Conservation (phyloP, 2,113 vertebrate species). For the Bos taurus region DNA sequence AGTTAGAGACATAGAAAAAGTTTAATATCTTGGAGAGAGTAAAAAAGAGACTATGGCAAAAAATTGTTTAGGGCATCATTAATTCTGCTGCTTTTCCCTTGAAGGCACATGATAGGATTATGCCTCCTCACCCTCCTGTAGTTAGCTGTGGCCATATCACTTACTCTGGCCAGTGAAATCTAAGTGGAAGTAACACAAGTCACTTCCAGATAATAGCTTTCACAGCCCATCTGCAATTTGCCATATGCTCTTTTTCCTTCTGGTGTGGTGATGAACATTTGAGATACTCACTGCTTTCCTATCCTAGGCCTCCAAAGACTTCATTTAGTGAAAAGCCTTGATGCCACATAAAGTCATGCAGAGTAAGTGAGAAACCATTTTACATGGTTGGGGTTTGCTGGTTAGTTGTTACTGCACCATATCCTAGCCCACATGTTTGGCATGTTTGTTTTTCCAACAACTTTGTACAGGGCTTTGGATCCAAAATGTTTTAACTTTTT, state of each 20-base stretch:
- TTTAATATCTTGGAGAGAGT: background rate
- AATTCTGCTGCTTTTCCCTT: background rate
- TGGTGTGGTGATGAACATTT: background rate
- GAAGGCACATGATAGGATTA: background rate
- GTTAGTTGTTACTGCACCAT: background rate
- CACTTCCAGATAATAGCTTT: background rate
- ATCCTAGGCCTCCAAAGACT: background rate
- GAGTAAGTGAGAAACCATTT: background rate
- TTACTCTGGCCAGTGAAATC: background rate
- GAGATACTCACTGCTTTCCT: background rate
- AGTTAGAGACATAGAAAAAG: background rate
- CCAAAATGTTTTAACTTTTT: background rate
- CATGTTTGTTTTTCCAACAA: background rate
- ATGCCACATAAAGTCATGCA: background rate
- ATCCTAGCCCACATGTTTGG: background rate
- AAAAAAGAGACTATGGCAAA: background rate
- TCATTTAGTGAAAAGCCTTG: background rate
- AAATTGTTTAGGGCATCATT: background rate
- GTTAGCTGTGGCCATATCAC: background rate
- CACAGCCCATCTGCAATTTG: background rate
- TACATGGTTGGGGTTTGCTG: background rate
- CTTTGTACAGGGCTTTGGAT: background rate
- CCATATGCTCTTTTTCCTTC: background rate
- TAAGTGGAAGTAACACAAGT: background rate
- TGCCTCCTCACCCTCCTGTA: background rate